A percentile compares a stretch with the other conserved stretches of the same genome.
Conservation (phyloP, 2,113 vertebrate genomes). For the Carollia perspicillata region DNA sequence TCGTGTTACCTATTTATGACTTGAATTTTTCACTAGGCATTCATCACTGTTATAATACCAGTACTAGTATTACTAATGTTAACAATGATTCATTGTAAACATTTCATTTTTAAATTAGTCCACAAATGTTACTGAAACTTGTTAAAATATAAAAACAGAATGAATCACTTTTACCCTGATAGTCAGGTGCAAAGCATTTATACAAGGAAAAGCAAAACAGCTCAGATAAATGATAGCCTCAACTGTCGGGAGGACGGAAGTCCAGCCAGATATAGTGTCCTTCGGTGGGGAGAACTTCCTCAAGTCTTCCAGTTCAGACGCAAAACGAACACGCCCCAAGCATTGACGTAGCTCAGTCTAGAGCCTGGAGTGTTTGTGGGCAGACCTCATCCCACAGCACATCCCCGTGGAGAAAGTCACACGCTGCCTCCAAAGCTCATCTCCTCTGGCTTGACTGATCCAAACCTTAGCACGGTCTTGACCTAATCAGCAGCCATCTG, state of each 20-base stretch:
- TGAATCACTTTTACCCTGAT: not conserved
- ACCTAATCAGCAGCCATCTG: not conserved
- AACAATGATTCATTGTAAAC: not conserved
- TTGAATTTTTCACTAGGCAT: not conserved
- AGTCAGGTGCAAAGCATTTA: not conserved
- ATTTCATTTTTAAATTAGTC: not conserved
- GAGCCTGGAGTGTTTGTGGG: not conserved
- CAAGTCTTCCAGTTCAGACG: not conserved
- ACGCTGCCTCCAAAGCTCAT: rapidly evolving
- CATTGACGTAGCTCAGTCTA: not conserved
- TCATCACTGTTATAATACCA: not conserved
- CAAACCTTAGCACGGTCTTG: not conserved
- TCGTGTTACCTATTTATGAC: not conserved
- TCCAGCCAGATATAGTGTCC: not conserved
- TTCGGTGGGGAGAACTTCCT: not conserved
- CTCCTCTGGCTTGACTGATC: not conserved
- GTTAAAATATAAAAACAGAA: not conserved
- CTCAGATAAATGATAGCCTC: not conserved
- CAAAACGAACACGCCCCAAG: not conserved
- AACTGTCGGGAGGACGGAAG: not conserved
- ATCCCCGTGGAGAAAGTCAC: not conserved
- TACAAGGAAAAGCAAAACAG: not conserved
- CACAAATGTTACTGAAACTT: not conserved
- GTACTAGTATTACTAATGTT: not conserved
- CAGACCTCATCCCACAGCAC: too few species aligned